Evolutionary conservation across 2,113 vertebrate species (phyloP), one percentile per base, ranked within the genome.

Genomic region (Gobius niger): DNA sequence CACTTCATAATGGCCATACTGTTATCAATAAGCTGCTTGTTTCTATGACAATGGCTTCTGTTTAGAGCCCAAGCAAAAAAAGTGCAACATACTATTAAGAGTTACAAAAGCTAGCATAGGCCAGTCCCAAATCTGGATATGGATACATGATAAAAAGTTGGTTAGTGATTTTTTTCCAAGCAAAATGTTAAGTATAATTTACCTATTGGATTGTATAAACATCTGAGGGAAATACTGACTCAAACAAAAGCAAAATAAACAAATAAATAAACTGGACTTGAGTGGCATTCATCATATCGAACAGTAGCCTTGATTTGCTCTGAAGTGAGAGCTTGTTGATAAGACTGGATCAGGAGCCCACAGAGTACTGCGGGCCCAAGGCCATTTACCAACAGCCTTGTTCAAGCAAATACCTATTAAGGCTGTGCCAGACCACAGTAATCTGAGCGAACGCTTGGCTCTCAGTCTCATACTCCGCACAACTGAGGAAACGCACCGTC

Each of bases 251-350:
- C 24, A 46, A 46, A 46, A 11, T 46, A 46, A 9, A 46, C 7
- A 46, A 46, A 46, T 9, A 46, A 46, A 46, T 46, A 46, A 7
- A 46, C 2, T 46, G 4, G 44, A 9, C 10, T 2, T 6, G 7
- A 46, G 10, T 11, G 7, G 44, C 42, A n/a, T 60, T 44, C 40
- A 44, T 42, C 9, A 15, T 2, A 60, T 60, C 40, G 42, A 16
- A 60, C 14, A 7, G 16, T 15, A 13, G 46, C 10, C 9, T 19
- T 18, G 12, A 16, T 9, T 13, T 12, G 8, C 44, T 46, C 42
- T 63, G 61, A 63, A 47, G 61, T 63, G 61, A 63, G 18, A 63
- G 9, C 61, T 63, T 19, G 46, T 40, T 44, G 63, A 76, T 66
- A 19, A 67, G 68, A 57, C 46, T 63, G 2, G 9, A 54, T 47